A percentile compares a stretch with the other conserved stretches of the same genome.
phyloP scores from a whole-genome alignment of 2,888 invertebrate genomes.

The Podotricha telesiphe region DNA sequence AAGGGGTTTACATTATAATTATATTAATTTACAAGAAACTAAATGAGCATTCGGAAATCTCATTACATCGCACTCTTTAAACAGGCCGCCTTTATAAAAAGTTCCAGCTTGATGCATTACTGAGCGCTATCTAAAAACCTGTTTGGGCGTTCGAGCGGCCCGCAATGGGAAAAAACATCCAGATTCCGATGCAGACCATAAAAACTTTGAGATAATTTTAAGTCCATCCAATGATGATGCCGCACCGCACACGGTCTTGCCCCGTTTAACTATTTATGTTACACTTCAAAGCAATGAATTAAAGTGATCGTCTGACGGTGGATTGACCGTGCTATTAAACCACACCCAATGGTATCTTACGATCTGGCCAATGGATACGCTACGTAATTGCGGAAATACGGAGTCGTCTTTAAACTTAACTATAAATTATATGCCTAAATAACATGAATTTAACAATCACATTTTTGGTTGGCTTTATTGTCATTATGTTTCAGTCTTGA shows the following conservation, averaged over 20 bases:
- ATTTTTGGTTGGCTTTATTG: neutral
- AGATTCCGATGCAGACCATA: constrained; percentile 82
- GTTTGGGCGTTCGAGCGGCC: constrained; percentile 77
- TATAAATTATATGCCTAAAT: neutral
- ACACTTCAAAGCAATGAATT: constrained; percentile 61
- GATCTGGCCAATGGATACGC: constrained; percentile 7
- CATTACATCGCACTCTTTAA: constrained; percentile 75
- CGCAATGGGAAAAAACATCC: constrained; percentile 76
- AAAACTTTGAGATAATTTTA: constrained; percentile 81
- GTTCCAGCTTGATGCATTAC: constrained; percentile 80
- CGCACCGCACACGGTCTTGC: constrained; percentile 53
- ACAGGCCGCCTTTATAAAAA: constrained; percentile 79
- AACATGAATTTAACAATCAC: neutral
- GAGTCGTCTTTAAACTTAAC: neutral
- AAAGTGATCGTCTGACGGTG: constrained; percentile 31
- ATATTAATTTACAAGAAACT: constrained; percentile 55
- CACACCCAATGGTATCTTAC: constrained; percentile 22
- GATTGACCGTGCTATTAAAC: constrained; percentile 8
- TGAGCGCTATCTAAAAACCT: constrained; percentile 82
- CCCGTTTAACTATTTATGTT: constrained; percentile 65
- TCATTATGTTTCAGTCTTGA: neutral
- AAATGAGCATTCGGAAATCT: constrained; percentile 68
- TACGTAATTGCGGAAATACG: neutral
- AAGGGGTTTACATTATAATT: constrained; percentile 22
- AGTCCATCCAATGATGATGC: constrained; percentile 67